Percentiles rank a stretch among this genome's conserved stretches.
Evolutionary conservation across 2,888 invertebrate genomes (phyloP).

Genomic region (Aspidiotus destructor): DNA sequence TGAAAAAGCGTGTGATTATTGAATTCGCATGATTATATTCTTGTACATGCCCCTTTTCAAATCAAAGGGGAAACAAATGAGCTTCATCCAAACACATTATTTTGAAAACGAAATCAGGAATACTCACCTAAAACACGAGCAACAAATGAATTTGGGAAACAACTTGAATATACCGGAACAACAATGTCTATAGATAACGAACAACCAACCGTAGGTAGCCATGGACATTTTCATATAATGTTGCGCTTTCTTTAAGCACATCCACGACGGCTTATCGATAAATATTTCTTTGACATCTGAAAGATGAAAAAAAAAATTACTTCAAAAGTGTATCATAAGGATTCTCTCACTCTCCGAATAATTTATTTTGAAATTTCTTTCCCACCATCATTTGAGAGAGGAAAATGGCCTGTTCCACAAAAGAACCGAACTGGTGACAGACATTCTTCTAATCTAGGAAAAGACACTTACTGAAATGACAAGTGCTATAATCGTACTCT

Average conservation of each 20-base stretch:
- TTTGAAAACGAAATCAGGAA: not conserved
- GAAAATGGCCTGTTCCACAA: no score
- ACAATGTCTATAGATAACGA: constrained; percentile 66
- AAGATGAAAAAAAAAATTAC: constrained; percentile 20
- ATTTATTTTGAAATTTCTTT: no score
- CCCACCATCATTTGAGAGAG: no score
- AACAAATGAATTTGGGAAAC: constrained; percentile 58
- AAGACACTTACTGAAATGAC: no score
- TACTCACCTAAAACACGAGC: constrained; percentile 57
- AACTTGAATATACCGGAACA: constrained; percentile 66
- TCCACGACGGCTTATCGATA: constrained; percentile 62
- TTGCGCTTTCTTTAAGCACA: constrained; percentile 63
- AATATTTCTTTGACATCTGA: constrained; percentile 51
- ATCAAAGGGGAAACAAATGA: not conserved
- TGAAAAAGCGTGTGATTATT: no score
- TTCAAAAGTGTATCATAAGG: no score
- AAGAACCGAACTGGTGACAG: no score
- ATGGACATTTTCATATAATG: constrained; percentile 72
- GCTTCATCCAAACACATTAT: constrained; percentile 3
- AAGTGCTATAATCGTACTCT: no score
- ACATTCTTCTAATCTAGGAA: no score
- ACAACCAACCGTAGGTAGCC: constrained; percentile 82
- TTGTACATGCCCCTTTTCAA: no score
- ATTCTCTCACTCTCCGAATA: no score
- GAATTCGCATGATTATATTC: no score